Conservation (phyloP, 2,797 vertebrate genomes). For the Rhinogobio ventralis region DNA sequence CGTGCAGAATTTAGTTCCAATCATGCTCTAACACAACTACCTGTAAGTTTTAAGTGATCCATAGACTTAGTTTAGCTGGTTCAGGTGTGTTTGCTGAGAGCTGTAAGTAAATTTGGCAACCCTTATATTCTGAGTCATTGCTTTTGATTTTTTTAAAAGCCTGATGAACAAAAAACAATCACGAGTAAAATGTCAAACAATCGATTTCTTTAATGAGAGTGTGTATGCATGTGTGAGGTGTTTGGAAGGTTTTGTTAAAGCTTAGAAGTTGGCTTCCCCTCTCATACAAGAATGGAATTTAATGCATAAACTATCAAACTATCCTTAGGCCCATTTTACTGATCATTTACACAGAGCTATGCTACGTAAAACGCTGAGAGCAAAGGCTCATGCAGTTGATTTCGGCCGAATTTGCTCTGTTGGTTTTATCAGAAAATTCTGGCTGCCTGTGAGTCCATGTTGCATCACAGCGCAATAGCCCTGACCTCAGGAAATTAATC, state of each 20-base stretch:
- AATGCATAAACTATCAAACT: neutral
- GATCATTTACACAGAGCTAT: neutral
- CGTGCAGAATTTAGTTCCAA: neutral
- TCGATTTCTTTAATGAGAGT: neutral
- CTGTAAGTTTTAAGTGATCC: neutral
- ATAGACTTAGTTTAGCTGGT: neutral
- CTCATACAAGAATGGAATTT: neutral
- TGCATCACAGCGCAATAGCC: constrained; percentile 58
- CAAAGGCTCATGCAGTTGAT: constrained; percentile 30
- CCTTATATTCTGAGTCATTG: neutral
- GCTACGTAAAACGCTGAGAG: neutral
- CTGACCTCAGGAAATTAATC: constrained; percentile 63
- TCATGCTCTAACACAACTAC: neutral
- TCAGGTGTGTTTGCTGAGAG: neutral
- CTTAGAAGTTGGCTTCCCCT: neutral
- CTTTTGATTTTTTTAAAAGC: neutral
- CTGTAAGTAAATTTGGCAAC: neutral
- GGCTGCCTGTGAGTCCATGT: constrained; percentile 43
- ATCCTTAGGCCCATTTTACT: neutral
- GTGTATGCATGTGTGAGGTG: constrained; percentile 2
- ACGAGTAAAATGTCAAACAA: neutral
- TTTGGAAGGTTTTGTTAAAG: constrained; percentile 3
- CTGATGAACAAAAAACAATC: constrained; percentile 1
- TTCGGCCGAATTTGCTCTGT: constrained; percentile 41
- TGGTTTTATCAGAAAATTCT: constrained; percentile 63